Evolutionary conservation across 2,113 vertebrate genomes (phyloP), one percentile per base, ranked within the genome.

Genomic region (Motacilla tschutschensis): DNA sequence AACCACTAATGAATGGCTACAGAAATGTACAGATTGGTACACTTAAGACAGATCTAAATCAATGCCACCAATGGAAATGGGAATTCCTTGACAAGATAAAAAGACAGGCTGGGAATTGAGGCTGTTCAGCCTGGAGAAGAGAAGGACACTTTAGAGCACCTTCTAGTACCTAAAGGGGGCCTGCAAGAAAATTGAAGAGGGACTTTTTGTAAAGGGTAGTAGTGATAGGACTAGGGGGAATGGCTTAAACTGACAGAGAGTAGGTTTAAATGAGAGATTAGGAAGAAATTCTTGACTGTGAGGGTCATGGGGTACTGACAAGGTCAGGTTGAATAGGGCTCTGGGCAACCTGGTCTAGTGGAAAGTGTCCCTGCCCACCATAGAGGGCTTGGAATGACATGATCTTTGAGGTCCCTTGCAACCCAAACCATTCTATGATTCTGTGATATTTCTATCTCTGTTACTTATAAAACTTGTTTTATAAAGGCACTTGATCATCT

Each of bases 321-420:
- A 54, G 41, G 41, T 14, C 24, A 47, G 25, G 18, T 12, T 60
- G 7, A 25, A 38, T 50, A 10, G 12, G 16, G 7, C 24, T 65
- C 28, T 79, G 38, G 51, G 19, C 38, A 86, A 10, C 59, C 20
- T 59, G 33, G 8, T 58, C 44, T 29, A 15, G 28, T 46, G 59
- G n/a, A 44, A 72, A 17, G 4, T 33, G 22, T 25, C 16, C 38
- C 38, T 51, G 36, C 22, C 12, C 36, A 25, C 1, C 1, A 6
- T 8, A 33, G n/a, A 1, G 41, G 3, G 14, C 4, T 12, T 51
- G 38, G 44, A 72, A 38, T 0, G 0, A 51, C 7, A 17, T 31
- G 16, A 46, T 65, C 14, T 86, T 51, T 38, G 38, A 40, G 29
- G 16, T 72, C 24, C 11, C 14, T 58, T 65, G 24, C 51, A 33